Percentiles rank a stretch among this genome's conserved stretches.
phyloP scores from a whole-genome alignment of 2,113 vertebrate genomes.

The Proteles cristata region DNA sequence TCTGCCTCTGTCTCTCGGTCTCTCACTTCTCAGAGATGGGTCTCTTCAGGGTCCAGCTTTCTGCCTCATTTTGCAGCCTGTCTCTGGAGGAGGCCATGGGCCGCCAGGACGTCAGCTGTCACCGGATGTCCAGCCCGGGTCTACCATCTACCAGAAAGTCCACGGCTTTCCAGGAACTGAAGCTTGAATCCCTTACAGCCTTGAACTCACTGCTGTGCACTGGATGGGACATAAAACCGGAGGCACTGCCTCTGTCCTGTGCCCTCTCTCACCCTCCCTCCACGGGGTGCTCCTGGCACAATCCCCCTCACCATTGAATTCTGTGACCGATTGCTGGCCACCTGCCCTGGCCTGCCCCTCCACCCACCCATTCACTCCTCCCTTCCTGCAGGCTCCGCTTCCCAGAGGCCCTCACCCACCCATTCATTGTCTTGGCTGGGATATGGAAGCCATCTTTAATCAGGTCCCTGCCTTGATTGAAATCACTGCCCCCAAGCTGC shows the following conservation, averaged over 20 bases:
- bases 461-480: neutral
- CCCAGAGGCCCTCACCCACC: neutral
- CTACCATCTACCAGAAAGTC: neutral
- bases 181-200: rapidly evolving
- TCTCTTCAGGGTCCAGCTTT: neutral
- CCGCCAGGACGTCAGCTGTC: rapidly evolving
- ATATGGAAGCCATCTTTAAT: rapidly evolving
- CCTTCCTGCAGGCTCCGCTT: rapidly evolving
- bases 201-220: rapidly evolving
- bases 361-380: neutral
- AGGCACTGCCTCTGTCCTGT: neutral
- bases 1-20: neutral
- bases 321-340: neutral
- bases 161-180: rapidly evolving
- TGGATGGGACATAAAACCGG: rapidly evolving
- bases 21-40: neutral
- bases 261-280: rapidly evolving
- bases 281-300: neutral
- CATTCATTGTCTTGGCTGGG: rapidly evolving
- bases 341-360: rapidly evolving
- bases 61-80: neutral
- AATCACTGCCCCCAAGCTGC: too few relatives aligned
- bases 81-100: neutral
- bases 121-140: rapidly evolving
- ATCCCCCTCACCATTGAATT: neutral